A percentile compares a stretch with the other conserved stretches of the same genome.
Conservation (phyloP, 2,113 vertebrate species). For the Megaceryle torquata region DNA sequence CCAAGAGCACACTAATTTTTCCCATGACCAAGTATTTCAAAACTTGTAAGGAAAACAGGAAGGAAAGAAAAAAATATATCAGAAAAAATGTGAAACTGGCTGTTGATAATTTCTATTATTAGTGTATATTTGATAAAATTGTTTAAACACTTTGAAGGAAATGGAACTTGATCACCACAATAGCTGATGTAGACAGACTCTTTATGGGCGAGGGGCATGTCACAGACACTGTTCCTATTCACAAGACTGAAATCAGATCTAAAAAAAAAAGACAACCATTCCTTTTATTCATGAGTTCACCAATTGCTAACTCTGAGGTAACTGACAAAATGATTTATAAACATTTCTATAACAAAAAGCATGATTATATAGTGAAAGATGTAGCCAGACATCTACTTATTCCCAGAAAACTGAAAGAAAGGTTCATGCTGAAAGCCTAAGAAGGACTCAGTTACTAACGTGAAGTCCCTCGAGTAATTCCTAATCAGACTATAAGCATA, state of each 20-base stretch:
- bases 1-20: conserved; percentile 38
- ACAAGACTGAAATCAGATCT: conserved; percentile 39
- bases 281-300: conserved; percentile 2
- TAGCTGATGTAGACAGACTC: neutral
- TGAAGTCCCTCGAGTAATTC: neutral
- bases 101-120: conserved; percentile 38
- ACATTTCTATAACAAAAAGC: conserved; percentile 27
- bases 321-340: conserved; percentile 54
- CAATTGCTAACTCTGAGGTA: conserved; percentile 6
- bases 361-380: conserved; percentile 20
- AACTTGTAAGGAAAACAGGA: conserved; percentile 27
- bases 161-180: conserved; percentile 60
- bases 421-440: neutral
- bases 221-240: conserved; percentile 8
- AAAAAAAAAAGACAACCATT: neutral
- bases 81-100: conserved; percentile 6
- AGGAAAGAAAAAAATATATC: neutral
- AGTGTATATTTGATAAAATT: conserved; percentile 32
- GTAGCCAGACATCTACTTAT: neutral
- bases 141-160: conserved; percentile 57
- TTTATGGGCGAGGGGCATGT: conserved; percentile 5
- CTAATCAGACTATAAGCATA: conserved; percentile 21
- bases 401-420: neutral
- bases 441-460: neutral
- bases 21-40: conserved; percentile 29